Base-by-base conservation (phyloP, 2,113 vertebrate genomes). In the Pholis gunnellus region DNA sequence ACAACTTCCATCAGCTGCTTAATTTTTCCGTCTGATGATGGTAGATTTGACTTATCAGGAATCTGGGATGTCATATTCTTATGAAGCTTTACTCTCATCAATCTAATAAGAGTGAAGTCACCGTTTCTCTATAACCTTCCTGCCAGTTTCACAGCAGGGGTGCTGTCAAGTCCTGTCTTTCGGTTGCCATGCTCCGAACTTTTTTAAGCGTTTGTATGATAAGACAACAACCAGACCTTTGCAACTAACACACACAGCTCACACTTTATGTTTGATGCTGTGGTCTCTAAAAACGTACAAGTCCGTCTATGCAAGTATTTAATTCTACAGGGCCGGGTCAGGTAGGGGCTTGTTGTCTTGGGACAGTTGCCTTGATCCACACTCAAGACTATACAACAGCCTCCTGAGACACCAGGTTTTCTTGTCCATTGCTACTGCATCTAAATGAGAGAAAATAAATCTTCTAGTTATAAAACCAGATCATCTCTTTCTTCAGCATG, bases 151-250 rank as follows among this genome's bases (percentile, higher is more conserved):
- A 66, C 75, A 48, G 60, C 36, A 61, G 59, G 29, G 67, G 27
- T 63, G 56, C 68, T 44, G 63, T 87, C 48, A 70, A 54, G 75
- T 52, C 60, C 27, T 48, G 64, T 75, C 73, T 42, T 72, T 65
- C 31, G 40, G 63, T 31, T 27, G 18, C 54, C 2, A 0, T 50
- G 27, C 29, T 75, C 31, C 15, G 66, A 82, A 80, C 34, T 68
- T 63, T 79, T 77, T 22, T 14, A 66, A 48, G 67, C 22, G 36
- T 25, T 69, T 59, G 36, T 74, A n/a, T 75, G 15, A 60, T 72
- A 79, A 60, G 40, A 27, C 48, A 84, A 71, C 74, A 20, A 70
- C 1, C 17, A 73, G 48, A 88, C n/a, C 60, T 75, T 31, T 56
- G 11, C 36, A 36, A 13, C 22, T 6, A 48, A 27, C 18, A 77